Evolutionary conservation across 2,113 vertebrate species (phyloP).

Genomic region (Pagrus major): DNA sequence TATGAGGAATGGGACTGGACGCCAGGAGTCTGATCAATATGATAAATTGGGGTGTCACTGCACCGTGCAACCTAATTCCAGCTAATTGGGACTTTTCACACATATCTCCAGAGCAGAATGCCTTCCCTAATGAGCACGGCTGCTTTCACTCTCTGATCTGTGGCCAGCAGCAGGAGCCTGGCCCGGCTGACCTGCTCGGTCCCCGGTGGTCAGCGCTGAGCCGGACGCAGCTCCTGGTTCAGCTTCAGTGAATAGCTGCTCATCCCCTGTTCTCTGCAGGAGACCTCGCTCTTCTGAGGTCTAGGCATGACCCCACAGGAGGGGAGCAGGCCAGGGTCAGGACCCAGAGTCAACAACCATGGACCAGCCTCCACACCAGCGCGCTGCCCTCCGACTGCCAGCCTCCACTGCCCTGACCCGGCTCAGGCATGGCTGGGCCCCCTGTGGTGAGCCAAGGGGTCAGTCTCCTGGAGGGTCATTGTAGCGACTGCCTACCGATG

Average conservation of each 20-base stretch:
- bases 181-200: constrained; percentile 67
- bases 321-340: constrained; percentile 65
- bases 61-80: constrained; percentile 73
- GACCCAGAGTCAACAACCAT: constrained; percentile 67
- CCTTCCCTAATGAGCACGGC: constrained; percentile 68
- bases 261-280: constrained; percentile 76
- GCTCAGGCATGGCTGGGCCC: constrained; percentile 59
- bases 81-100: constrained; percentile 83
- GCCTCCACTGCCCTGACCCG: constrained; percentile 66
- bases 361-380: constrained; percentile 54
- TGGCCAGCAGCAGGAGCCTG: constrained; percentile 71
- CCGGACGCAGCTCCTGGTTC: constrained; percentile 59
- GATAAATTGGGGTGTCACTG: constrained; percentile 60
- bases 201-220: constrained; percentile 66
- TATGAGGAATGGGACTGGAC: constrained; percentile 51
- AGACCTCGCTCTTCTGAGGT: constrained; percentile 49
- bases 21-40: constrained; percentile 67
- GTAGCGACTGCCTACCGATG: constrained; percentile 68
- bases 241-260: constrained; percentile 67
- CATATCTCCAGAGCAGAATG: constrained; percentile 65
- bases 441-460: constrained; percentile 73
- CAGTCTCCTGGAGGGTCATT: constrained; percentile 77
- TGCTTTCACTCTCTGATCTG: constrained; percentile 64
- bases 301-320: constrained; percentile 66
- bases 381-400: constrained; percentile 54